phyloP scores from a whole-genome alignment of 2,888 invertebrate genomes.

The Drosophila mercatorum region DNA sequence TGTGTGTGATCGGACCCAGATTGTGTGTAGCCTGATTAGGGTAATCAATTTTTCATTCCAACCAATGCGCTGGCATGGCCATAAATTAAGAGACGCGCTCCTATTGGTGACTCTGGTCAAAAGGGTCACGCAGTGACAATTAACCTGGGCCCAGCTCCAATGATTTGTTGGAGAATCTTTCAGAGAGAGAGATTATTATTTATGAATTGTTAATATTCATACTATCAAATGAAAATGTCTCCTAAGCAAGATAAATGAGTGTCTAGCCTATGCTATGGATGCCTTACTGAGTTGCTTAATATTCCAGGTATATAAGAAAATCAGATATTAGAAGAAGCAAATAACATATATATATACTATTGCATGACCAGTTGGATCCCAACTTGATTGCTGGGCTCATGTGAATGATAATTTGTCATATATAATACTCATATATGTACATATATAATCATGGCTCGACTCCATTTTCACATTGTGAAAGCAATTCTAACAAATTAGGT shows the following conservation, averaged over 20 bases:
- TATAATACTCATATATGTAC: neutral
- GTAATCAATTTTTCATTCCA: slow-evolving; percentile 70
- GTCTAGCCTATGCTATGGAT: neutral
- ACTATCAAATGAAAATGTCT: slow-evolving; percentile 39
- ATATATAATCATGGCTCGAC: neutral
- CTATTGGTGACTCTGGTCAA: slow-evolving; percentile 56
- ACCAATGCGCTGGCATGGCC: slow-evolving; percentile 70
- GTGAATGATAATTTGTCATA: neutral
- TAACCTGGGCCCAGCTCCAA: slow-evolving; percentile 29
- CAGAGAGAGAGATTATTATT: slow-evolving; percentile 25
- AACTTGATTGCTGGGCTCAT: neutral
- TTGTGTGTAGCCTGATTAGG: slow-evolving; percentile 66
- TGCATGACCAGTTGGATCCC: neutral
- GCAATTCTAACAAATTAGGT: slow-evolving; percentile 15
- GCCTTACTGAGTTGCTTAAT: neutral
- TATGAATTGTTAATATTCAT: slow-evolving; percentile 43
- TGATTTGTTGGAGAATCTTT: slow-evolving; percentile 15
- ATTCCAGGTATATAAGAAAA: neutral
- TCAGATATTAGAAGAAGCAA: neutral
- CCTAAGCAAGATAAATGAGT: slow-evolving; percentile 28
- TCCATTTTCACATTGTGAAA: slow-evolving; percentile 9
- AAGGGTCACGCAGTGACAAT: slow-evolving; percentile 43
- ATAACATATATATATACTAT: neutral
- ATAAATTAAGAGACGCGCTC: slow-evolving; percentile 68
- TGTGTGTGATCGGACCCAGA: slow-evolving; percentile 51